phyloP scores from a whole-genome alignment of 92 coral and sea anemone species.

The Bergia sp. region DNA sequence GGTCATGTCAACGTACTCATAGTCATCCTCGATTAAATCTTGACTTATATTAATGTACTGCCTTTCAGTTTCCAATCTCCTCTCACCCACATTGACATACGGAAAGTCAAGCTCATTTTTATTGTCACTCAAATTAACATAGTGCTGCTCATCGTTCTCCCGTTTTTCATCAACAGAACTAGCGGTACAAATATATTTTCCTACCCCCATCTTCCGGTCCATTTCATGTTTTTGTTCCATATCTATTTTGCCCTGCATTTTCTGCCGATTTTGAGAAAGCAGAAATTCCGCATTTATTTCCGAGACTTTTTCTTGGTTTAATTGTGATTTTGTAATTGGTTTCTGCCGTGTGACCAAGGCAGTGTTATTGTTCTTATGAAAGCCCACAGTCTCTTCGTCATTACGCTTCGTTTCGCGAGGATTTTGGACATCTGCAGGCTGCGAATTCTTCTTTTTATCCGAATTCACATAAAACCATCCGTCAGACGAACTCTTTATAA shows the following conservation, averaged over 20 bases:
- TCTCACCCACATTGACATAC: background rate
- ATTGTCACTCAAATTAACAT: background rate
- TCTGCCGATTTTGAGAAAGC: background rate
- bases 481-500: background rate
- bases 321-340: background rate
- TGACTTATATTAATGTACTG: background rate
- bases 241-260: background rate
- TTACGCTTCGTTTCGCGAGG: background rate
- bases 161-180: background rate
- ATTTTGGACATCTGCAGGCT: background rate
- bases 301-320: background rate
- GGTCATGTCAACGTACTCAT: slow-evolving; percentile 1
- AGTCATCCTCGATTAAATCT: background rate
- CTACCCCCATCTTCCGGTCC: background rate
- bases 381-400: background rate
- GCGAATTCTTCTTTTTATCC: background rate
- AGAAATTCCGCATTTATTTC: background rate
- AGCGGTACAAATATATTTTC: no score
- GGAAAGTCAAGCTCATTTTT: background rate
- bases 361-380: background rate
- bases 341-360: background rate
- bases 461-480: slow-evolving; percentile 40
- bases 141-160: background rate
- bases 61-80: background rate
- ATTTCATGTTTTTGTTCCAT: background rate